These are phyloP conservation scores for Dufourea novaeangliae DNA, from an alignment of 1,140 invertebrate genomes.

Conservation along the genomic window DNA sequence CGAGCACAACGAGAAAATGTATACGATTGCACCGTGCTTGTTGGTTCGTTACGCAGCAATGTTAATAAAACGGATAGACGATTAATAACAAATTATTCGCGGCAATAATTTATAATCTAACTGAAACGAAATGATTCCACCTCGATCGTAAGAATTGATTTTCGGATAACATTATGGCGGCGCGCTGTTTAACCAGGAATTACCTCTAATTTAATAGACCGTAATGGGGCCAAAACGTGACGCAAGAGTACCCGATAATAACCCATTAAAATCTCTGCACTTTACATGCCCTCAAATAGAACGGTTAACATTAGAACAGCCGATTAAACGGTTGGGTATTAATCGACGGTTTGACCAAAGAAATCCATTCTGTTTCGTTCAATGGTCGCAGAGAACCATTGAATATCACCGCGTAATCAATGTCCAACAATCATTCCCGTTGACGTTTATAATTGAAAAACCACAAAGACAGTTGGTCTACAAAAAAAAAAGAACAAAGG, in stretches of 20 bases:
- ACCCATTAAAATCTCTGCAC: slow-evolving; percentile 49
- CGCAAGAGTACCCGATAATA: slow-evolving; percentile 54
- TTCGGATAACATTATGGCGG: slow-evolving; percentile 40
- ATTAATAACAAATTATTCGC: no score
- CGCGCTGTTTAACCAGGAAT: slow-evolving; percentile 51
- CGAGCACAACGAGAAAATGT: no score
- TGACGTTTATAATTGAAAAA: not conserved
- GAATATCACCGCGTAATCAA: no score
- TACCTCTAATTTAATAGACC: slow-evolving; percentile 54
- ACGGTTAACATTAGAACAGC: slow-evolving; percentile 40
- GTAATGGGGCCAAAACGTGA: slow-evolving; percentile 53
- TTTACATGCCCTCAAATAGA: slow-evolving; percentile 38
- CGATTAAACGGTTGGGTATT: slow-evolving; percentile 12
- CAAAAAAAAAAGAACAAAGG: not conserved
- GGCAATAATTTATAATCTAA: no score
- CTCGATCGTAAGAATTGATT: slow-evolving; percentile 38
- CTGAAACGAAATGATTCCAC: not conserved
- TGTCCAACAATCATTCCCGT: no score
- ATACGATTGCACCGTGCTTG: no score
- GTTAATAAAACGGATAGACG: no score
- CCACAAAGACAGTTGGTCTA: not conserved
- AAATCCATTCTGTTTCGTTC: not conserved
- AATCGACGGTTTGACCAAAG: not conserved
- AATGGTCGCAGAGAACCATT: not conserved
- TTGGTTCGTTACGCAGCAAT: no score